Conservation (phyloP, 2,888 invertebrate species). For the Rhagonycha fulva region DNA sequence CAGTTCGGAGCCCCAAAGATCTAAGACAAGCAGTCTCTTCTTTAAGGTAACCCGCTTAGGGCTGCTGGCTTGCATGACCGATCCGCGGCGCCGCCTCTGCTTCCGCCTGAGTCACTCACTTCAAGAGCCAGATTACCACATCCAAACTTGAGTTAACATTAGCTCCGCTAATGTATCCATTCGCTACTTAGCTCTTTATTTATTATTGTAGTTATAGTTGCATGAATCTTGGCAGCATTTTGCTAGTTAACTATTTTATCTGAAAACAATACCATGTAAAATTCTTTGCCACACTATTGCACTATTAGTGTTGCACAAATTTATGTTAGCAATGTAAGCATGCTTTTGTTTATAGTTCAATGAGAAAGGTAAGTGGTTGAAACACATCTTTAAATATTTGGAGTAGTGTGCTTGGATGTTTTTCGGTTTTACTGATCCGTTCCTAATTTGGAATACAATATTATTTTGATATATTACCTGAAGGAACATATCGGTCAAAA, state of each 20-base stretch:
- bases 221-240: neutral
- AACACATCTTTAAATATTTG: neutral
- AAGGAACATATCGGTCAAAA: neutral
- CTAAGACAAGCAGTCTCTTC: conserved; percentile 96
- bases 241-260: neutral
- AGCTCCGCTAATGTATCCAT: neutral
- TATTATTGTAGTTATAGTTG: neutral
- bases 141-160: conserved; percentile 20
- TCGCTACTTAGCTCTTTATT: neutral
- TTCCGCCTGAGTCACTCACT: conserved; percentile 44
- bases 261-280: neutral
- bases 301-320: neutral
- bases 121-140: conserved; percentile 22
- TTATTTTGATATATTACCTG: neutral
- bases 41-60: conserved; percentile 89
- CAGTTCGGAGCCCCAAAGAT: conserved; percentile 93
- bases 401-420: conserved; percentile 19
- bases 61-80: conserved; percentile 53
- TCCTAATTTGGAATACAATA: neutral
- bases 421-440: conserved; percentile 9
- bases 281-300: neutral
- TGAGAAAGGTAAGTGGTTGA: conserved; percentile 23
- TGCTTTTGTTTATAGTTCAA: conserved; percentile 18
- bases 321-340: conserved; percentile 12
- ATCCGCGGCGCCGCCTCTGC: conserved; percentile 55